Evolutionary conservation across 92 coral and sea anemone genomes (phyloP).

Genomic region (Porites divaricata): DNA sequence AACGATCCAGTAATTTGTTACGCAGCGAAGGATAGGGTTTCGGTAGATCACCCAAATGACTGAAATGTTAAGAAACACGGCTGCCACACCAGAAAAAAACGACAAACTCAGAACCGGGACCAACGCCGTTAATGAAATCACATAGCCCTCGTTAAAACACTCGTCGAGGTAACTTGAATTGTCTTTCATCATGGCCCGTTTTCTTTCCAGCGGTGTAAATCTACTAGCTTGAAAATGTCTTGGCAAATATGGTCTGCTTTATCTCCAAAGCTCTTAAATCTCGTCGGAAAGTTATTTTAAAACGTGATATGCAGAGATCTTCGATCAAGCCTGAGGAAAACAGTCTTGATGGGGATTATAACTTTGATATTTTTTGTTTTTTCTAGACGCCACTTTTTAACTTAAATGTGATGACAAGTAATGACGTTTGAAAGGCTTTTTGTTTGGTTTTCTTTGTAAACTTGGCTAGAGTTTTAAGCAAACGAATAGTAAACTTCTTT

Average conservation of each 20-base stretch:
- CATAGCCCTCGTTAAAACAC: background rate
- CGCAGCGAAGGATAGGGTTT: conserved; percentile 9
- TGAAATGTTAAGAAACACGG: conserved; percentile 10
- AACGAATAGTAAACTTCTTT: background rate
- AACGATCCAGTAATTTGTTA: conserved; percentile 10
- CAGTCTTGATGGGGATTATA: background rate
- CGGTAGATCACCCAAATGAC: conserved; percentile 9
- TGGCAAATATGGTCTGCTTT: background rate
- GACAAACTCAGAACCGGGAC: conserved; percentile 3
- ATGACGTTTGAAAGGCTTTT: too few species aligned
- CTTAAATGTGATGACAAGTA: background rate
- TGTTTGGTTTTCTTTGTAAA: background rate
- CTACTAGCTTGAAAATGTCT: background rate
- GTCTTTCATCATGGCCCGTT: background rate
- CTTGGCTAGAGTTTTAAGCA: background rate
- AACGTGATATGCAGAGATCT: background rate
- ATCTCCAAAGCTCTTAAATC: background rate
- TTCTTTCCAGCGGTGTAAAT: background rate
- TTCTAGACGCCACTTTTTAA: background rate
- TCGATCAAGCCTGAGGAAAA: background rate
- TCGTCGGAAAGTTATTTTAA: background rate
- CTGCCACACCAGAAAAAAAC: background rate
- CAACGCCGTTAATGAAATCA: background rate
- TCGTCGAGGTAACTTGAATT: conserved; percentile 3
- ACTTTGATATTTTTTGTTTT: background rate